Evolutionary conservation across 2,113 vertebrate genomes (phyloP).

Genomic region (Odontophorus gujanensis): DNA sequence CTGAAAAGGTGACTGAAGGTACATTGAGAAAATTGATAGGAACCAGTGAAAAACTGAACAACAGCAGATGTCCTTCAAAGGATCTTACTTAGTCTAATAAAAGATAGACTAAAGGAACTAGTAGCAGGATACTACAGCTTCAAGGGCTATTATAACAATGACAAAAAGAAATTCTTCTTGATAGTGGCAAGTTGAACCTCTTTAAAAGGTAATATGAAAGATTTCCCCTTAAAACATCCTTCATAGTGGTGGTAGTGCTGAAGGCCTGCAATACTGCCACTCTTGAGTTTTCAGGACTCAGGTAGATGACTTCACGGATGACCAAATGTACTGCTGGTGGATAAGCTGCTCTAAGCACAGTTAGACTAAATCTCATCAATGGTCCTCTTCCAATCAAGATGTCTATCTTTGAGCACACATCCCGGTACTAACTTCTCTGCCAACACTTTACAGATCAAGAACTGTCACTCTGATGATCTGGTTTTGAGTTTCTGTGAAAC

Average conservation of each 20-base stretch:
- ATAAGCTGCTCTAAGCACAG: not conserved
- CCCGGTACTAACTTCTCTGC: not conserved
- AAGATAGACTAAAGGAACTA: not conserved
- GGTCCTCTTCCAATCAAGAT: not conserved
- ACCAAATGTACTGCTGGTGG: not conserved
- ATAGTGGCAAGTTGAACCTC: not conserved
- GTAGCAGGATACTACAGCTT: not conserved
- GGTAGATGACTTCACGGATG: not conserved
- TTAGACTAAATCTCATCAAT: not conserved
- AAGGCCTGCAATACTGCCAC: not conserved
- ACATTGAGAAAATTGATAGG: not conserved
- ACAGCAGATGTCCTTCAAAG: not conserved
- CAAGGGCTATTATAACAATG: not conserved
- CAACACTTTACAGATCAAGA: not conserved
- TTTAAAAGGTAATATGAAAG: not conserved
- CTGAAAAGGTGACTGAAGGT: not conserved
- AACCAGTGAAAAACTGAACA: not conserved
- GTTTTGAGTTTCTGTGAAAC: not conserved
- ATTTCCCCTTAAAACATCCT: not conserved
- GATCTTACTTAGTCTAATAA: not conserved
- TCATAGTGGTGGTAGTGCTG: not conserved
- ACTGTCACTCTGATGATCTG: not conserved
- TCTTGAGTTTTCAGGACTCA: not conserved
- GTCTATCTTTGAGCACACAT: not conserved
- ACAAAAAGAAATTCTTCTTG: not conserved